Conservation (phyloP, 2,797 vertebrate genomes). For the Hozukius guyotensis region DNA sequence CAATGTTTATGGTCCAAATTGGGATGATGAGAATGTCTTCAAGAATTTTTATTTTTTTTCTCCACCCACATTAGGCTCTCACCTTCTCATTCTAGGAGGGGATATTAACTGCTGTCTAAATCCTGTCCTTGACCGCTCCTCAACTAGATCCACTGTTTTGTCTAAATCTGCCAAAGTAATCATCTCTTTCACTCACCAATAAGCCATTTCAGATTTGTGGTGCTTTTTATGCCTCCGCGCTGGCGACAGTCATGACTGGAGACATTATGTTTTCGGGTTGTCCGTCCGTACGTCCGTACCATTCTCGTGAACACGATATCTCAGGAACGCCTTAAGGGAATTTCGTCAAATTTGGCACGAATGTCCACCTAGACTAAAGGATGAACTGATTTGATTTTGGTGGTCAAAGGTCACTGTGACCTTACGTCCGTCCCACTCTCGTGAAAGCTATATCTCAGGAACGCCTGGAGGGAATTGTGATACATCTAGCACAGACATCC, state of each 20-base stretch:
- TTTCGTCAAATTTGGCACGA: background rate
- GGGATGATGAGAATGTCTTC: background rate
- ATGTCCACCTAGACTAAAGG: background rate
- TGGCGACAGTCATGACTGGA: background rate
- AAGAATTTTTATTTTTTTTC: background rate
- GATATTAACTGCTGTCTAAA: background rate
- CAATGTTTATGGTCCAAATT: background rate
- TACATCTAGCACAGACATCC: background rate
- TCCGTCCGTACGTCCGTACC: background rate
- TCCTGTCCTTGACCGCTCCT: background rate
- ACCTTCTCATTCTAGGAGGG: background rate
- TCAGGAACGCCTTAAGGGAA: background rate
- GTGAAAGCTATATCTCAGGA: background rate
- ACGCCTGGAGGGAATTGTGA: accelerated
- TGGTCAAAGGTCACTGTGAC: background rate
- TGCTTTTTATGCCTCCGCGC: background rate
- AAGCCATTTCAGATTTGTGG: background rate
- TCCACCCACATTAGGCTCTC: background rate
- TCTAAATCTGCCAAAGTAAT: background rate
- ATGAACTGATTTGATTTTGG: background rate
- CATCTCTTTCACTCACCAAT: background rate
- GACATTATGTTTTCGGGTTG: background rate
- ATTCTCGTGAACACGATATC: background rate
- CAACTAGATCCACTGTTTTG: background rate
- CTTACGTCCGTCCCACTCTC: background rate